phyloP scores from a whole-genome alignment of 2,797 vertebrate genomes.

The Rhinogobio ventralis region DNA sequence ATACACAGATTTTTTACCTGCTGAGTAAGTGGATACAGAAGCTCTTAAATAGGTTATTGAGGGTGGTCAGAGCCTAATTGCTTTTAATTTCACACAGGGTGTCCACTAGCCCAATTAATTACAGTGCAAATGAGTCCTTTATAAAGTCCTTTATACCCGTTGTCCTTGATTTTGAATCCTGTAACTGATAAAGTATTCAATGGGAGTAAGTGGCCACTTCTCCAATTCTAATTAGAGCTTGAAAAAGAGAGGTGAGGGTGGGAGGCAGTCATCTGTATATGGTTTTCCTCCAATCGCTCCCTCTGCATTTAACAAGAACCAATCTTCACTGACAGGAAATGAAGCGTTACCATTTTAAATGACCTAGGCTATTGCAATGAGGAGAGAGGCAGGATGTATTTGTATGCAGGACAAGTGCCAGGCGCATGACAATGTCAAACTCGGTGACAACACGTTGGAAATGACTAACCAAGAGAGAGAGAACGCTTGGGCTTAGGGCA shows the following conservation, averaged over 20 bases:
- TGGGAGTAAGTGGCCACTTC: conserved; percentile 40
- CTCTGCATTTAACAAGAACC: conserved; percentile 58
- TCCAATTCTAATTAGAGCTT: conserved; percentile 60
- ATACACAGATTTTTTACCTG: conserved; percentile 54
- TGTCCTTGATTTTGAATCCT: conserved; percentile 59
- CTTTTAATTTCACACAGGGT: conserved; percentile 47
- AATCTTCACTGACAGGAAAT: conserved; percentile 57
- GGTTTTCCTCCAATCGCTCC: conserved; percentile 49
- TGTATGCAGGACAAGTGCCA: conserved; percentile 56
- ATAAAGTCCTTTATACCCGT: conserved; percentile 45
- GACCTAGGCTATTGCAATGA: conserved; percentile 48
- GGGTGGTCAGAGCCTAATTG: conserved; percentile 40
- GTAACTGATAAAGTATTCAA: conserved; percentile 57
- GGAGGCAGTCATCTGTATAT: conserved; percentile 57
- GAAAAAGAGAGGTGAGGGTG: conserved; percentile 52
- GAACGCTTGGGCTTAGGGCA: conserved; percentile 45
- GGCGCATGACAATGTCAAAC: conserved; percentile 62
- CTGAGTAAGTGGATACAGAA: conserved; percentile 54
- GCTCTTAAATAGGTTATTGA: conserved; percentile 51
- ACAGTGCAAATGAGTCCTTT: conserved; percentile 50
- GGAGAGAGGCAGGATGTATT: conserved; percentile 52
- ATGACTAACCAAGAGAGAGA: conserved; percentile 58
- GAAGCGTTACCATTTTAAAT: conserved; percentile 66
- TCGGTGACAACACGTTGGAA: conserved; percentile 60
- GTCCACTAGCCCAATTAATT: conserved; percentile 52